Evolutionary conservation across 2,888 invertebrate genomes (phyloP), one percentile per base, ranked within the genome.

Genomic region (Tetheella fluctuosa): DNA sequence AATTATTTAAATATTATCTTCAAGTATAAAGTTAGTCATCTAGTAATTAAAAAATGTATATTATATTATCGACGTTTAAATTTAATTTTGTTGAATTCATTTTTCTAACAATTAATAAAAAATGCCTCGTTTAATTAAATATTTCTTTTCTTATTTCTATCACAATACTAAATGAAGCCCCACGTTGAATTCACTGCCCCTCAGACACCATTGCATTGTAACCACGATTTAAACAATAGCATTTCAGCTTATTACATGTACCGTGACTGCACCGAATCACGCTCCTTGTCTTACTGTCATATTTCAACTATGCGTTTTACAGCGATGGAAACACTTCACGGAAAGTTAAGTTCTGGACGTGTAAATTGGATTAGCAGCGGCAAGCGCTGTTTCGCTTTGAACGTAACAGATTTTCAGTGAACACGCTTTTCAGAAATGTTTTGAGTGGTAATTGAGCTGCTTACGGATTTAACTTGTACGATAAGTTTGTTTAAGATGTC

Each of bases 171-270:
- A 58, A 48, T 48, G 59, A 59, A 60, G 63, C 67, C 64, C 64
- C 62, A 55, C 63, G 58, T 59, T 25, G 37, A 20, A 57, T 53
- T 58, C 42, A 34, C 58, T 15, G 17, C 56, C 59, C 59, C 59
- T 30, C 54, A 60, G 63, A 61, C 60, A 65, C 59, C 64, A 59
- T 64, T 62, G 66, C 64, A 59, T 64, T 62, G 67, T 72, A 76
- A 74, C 76, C 71, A 61, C 76, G 65, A 77, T 77, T 80, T 79
- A 77, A 79, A 85, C 85, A 86, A 84, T 82, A 77, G 74, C 76
- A 73, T 78, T 79, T 74, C 70, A 77, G 78, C 80, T 81, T 81
- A 83, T 79, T 78, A 80, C 77, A 67, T 76, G 78, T 79, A 74
- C 61, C 66, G 67, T 58, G 52, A 59, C 58, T 59, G 62, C 61